phyloP scores from a whole-genome alignment of 2,797 vertebrate genomes.

The Nasua narica region DNA sequence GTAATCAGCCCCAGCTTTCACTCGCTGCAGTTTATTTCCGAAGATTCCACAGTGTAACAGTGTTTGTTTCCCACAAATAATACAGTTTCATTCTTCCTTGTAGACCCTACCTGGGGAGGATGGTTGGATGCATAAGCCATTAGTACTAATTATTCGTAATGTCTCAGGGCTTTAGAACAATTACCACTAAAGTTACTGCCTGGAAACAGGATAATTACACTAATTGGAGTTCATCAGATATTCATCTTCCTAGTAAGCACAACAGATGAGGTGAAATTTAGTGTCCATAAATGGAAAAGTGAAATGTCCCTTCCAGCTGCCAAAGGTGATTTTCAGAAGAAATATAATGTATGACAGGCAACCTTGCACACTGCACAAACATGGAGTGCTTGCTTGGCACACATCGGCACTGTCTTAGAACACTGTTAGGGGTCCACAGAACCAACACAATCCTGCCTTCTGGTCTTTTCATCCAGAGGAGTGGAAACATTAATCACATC shows the following conservation, averaged over 20 bases:
- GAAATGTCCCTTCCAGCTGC: background rate
- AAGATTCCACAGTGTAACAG: background rate
- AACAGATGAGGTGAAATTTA: constrained; percentile 6
- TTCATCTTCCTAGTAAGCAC: constrained; percentile 55
- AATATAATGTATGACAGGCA: background rate
- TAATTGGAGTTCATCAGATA: constrained; percentile 62
- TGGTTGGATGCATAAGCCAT: background rate
- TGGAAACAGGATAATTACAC: constrained; percentile 67
- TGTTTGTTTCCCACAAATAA: constrained; percentile 9
- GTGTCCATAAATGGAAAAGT: background rate
- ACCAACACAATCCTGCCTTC: background rate
- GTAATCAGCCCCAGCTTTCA: background rate
- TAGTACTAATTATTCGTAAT: constrained; percentile 47
- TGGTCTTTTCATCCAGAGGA: background rate
- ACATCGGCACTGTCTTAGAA: background rate
- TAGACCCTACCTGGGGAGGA: constrained; percentile 40
- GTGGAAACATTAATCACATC: background rate
- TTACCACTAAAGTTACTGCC: constrained; percentile 63
- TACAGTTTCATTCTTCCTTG: background rate
- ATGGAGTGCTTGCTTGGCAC: accelerated
- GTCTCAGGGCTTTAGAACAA: constrained; percentile 62
- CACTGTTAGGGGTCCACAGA: background rate
- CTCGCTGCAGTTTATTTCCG: background rate
- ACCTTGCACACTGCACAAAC: background rate
- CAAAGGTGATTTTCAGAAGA: background rate